phyloP scores from a whole-genome alignment of 2,888 invertebrate genomes.

The Orchestes rusci region DNA sequence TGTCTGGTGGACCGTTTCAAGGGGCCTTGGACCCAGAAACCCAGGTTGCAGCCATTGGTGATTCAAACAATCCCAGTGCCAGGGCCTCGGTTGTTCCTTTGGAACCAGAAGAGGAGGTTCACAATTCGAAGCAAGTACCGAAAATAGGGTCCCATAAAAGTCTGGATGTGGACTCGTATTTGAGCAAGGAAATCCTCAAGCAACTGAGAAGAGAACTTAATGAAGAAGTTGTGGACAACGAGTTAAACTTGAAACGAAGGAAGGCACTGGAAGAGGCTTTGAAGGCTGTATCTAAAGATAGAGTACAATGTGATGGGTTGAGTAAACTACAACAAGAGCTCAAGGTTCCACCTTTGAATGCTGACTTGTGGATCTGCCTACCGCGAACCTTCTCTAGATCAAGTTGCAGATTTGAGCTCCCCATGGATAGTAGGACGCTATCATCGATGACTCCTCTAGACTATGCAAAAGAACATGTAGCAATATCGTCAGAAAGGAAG shows the following conservation, averaged over 20 bases:
- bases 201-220: constrained; percentile 60
- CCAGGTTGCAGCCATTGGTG: constrained; percentile 45
- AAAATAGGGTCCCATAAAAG: constrained; percentile 19
- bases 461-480: constrained; percentile 62
- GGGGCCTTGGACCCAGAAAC: constrained; percentile 59
- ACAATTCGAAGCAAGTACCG: neutral
- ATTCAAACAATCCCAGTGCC: constrained; percentile 62
- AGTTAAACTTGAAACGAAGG: constrained; percentile 60
- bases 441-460: constrained; percentile 57
- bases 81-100: constrained; percentile 54
- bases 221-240: constrained; percentile 60
- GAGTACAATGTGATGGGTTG: constrained; percentile 48
- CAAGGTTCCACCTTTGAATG: constrained; percentile 46
- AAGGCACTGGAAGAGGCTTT: constrained; percentile 64
- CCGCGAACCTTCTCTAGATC: constrained; percentile 70
- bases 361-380: constrained; percentile 57
- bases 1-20: constrained; percentile 39
- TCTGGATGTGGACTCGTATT: constrained; percentile 42
- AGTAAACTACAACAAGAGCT: constrained; percentile 47
- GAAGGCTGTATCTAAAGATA: constrained; percentile 39
- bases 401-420: constrained; percentile 68
- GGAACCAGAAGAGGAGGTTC: neutral
- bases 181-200: constrained; percentile 57
- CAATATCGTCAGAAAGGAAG: constrained; percentile 52
- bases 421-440: constrained; percentile 56